phyloP scores from a whole-genome alignment of 2,113 vertebrate genomes.

The Poecilia latipinna region DNA sequence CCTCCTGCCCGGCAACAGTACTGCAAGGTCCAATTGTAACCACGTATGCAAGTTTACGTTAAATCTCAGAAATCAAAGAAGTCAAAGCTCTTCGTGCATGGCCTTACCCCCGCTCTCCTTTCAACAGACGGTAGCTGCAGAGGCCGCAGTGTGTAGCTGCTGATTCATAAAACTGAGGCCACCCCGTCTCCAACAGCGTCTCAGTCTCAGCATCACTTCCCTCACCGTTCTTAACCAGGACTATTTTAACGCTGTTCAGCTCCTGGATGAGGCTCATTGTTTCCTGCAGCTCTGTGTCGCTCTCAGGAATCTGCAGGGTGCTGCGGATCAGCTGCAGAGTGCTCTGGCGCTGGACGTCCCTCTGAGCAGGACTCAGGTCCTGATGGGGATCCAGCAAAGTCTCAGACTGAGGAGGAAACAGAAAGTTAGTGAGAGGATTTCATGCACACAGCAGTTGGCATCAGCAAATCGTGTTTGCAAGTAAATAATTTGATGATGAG shows the following conservation, averaged over 20 bases:
- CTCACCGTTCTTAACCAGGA: constrained; percentile 83
- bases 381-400: constrained; percentile 81
- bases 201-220: constrained; percentile 45
- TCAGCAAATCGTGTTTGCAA: too few species aligned
- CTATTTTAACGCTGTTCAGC: constrained; percentile 89
- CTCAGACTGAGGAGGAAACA: constrained; percentile 33
- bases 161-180: constrained; percentile 93
- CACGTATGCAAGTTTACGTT: neutral
- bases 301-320: constrained; percentile 91
- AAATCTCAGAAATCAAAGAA: neutral
- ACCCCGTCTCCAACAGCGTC: constrained; percentile 86
- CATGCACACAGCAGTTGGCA: neutral
- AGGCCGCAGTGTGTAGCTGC: constrained; percentile 89
- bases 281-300: constrained; percentile 89
- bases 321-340: constrained; percentile 90
- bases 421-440: neutral
- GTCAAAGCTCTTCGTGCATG: neutral
- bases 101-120: constrained; percentile 90
- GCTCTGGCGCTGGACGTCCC: constrained; percentile 89
- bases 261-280: constrained; percentile 90
- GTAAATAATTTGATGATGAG: too few species aligned
- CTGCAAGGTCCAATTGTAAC: constrained; percentile 67
- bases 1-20: constrained; percentile 89
- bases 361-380: constrained; percentile 83
- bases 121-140: constrained; percentile 90